phyloP scores from a whole-genome alignment of 2,888 invertebrate genomes.

The Plebejus anna region DNA sequence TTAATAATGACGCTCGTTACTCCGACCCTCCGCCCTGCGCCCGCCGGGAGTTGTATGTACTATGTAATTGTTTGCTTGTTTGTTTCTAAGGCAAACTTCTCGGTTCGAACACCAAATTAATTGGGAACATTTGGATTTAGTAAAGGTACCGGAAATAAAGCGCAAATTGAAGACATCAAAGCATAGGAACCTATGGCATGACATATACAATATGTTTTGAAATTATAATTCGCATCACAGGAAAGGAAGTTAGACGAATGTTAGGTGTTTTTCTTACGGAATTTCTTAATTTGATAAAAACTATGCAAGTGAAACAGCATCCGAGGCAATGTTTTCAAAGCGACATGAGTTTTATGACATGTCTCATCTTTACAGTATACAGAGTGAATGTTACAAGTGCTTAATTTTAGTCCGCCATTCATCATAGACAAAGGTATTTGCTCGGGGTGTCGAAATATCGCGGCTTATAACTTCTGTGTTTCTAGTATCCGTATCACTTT shows the following conservation, averaged over 20 bases:
- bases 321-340: neutral
- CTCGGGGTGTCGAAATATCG: constrained; percentile 15
- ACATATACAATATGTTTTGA: no score
- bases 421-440: constrained; percentile 3
- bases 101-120: neutral
- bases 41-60: neutral
- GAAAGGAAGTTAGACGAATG: no score
- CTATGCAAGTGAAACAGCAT: neutral
- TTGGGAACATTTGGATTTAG: neutral
- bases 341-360: neutral
- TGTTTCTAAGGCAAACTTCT: neutral
- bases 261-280: no score
- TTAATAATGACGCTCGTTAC: constrained; percentile 10
- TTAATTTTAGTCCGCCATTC: neutral
- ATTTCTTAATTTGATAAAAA: no score
- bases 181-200: neutral
- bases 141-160: neutral
- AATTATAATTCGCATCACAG: no score
- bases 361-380: neutral
- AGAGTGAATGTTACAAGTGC: neutral
- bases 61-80: constrained; percentile 5
- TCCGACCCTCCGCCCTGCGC: neutral
- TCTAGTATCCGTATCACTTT: neutral
- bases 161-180: neutral
- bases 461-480: neutral